Conservation (phyloP, 1,140 invertebrate species). For the Thereuonema tuberculata region DNA sequence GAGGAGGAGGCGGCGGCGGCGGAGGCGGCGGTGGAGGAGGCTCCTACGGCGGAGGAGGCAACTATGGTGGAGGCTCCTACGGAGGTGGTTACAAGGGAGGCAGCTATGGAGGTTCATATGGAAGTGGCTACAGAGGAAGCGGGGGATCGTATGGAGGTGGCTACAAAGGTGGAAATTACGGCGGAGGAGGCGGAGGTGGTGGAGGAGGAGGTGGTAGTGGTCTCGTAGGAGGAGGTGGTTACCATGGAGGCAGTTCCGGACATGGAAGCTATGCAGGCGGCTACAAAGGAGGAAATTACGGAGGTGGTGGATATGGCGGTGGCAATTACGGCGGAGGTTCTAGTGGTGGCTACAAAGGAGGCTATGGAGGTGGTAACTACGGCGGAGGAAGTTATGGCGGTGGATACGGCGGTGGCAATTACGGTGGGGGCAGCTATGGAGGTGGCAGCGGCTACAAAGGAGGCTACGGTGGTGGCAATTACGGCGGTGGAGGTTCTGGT, state of each 20-base stretch:
- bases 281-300: background rate
- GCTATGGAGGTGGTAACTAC: background rate
- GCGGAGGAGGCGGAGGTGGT: background rate
- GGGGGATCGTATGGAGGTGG: background rate
- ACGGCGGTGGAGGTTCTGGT: background rate
- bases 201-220: background rate
- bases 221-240: background rate
- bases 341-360: background rate
- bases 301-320: background rate
- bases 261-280: background rate
- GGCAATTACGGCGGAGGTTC: background rate
- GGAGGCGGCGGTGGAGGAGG: no score
- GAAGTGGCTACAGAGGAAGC: background rate
- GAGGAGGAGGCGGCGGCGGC: no score
- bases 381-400: background rate
- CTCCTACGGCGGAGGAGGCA: no score
- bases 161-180: background rate
- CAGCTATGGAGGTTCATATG: background rate
- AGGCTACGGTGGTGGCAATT: background rate
- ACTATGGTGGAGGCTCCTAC: background rate
- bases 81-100: background rate
- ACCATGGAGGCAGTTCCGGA: background rate
- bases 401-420: background rate
- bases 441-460: background rate
- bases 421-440: background rate